phyloP scores from a whole-genome alignment of 23 tunicate species.

The Pegea sp. region DNA sequence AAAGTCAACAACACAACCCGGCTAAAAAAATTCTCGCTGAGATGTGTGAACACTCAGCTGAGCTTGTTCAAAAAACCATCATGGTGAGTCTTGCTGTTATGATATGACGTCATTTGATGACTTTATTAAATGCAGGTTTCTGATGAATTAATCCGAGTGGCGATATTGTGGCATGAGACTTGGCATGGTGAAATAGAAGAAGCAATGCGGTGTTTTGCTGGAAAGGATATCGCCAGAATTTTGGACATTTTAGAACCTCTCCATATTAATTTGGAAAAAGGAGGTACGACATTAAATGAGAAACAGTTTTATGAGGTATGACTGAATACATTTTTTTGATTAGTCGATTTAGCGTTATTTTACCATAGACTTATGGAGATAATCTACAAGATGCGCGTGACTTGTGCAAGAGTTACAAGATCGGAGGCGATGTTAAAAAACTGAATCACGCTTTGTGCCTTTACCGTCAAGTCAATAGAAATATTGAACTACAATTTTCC shows the following conservation, averaged over 20 bases:
- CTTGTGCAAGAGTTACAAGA: slow-evolving; percentile 53
- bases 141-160: slow-evolving; percentile 74
- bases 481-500: neutral
- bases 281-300: slow-evolving; percentile 53
- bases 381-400: slow-evolving; percentile 78
- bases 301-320: slow-evolving; percentile 57
- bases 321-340: neutral
- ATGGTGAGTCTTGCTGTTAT: slow-evolving; percentile 22
- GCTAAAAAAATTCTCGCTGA: slow-evolving; percentile 61
- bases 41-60: slow-evolving; percentile 74
- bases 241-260: slow-evolving; percentile 65
- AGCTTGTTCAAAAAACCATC: slow-evolving; percentile 60
- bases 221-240: slow-evolving; percentile 46
- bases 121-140: slow-evolving; percentile 75
- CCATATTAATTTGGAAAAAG: slow-evolving; percentile 41
- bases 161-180: slow-evolving; percentile 94
- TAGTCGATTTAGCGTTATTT: neutral
- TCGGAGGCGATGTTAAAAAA: slow-evolving; percentile 49
- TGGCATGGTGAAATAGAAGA: slow-evolving; percentile 98
- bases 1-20: slow-evolving; percentile 32
- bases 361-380: slow-evolving; percentile 58
- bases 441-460: slow-evolving; percentile 91
- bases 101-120: neutral
- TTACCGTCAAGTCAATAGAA: slow-evolving; percentile 72
- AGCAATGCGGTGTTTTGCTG: slow-evolving; percentile 72